These are phyloP conservation scores for Laspeyria flexula DNA, from an alignment of 2,888 invertebrate species.

Conservation along the genomic window DNA sequence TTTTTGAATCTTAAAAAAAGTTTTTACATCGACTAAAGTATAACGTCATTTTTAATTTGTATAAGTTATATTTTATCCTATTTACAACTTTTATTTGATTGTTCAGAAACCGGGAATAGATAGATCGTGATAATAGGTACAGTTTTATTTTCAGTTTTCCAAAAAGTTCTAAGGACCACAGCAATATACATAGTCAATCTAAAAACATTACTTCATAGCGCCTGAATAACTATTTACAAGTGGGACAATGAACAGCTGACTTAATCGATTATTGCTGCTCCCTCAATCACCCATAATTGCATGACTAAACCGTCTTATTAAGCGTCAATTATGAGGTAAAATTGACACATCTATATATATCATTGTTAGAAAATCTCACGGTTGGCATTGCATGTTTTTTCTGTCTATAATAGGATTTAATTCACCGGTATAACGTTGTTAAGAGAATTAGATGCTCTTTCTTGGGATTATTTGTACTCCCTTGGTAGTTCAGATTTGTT, in stretches of 20 bases:
- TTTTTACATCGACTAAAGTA: too few species aligned
- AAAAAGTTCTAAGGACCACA: too few species aligned
- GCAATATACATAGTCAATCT: too few species aligned
- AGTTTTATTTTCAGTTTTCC: too few species aligned
- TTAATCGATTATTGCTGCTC: neutral
- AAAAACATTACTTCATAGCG: too few species aligned
- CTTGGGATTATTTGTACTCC: neutral
- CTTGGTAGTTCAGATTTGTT: neutral
- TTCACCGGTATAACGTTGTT: constrained; percentile 23
- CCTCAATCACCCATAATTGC: neutral
- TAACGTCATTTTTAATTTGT: too few species aligned
- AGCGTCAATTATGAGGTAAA: constrained; percentile 16
- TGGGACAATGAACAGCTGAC: neutral
- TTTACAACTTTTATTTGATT: too few species aligned
- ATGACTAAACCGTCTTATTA: constrained; percentile 18
- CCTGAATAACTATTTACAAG: neutral
- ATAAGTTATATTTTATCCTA: too few species aligned
- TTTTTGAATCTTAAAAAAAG: too few species aligned
- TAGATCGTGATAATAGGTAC: too few species aligned
- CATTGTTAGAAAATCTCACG: constrained; percentile 33
- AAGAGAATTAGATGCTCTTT: neutral
- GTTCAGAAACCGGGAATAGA: too few species aligned
- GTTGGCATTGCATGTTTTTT: constrained; percentile 19
- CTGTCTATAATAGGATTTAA: constrained; percentile 20
- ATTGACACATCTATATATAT: constrained; percentile 26